These are phyloP conservation scores for Spinus olivaceus DNA, from an alignment of 2,797 vertebrate species.

Conservation along the genomic window DNA sequence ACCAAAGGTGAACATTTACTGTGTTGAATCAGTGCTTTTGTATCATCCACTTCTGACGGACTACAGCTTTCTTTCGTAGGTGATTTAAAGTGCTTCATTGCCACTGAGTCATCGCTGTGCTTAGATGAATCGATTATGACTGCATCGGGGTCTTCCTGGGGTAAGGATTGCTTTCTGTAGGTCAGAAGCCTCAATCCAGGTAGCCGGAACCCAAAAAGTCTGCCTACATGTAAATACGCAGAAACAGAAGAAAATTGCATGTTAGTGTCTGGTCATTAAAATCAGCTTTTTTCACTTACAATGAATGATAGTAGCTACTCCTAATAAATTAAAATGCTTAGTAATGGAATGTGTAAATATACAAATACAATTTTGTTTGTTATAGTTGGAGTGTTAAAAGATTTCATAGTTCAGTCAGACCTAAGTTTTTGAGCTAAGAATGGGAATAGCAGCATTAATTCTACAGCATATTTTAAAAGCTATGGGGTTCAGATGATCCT, in stretches of 20 bases:
- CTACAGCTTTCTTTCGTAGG: constrained; percentile 91
- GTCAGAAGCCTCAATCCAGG: constrained; percentile 89
- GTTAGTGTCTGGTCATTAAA: neutral
- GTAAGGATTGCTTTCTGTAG: constrained; percentile 92
- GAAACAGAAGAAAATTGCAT: neutral
- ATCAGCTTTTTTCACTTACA: neutral
- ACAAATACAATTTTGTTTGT: neutral
- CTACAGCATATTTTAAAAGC: neutral
- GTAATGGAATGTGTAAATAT: neutral
- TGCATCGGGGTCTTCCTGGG: constrained; percentile 94
- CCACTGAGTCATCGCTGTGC: constrained; percentile 86
- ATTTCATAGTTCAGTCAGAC: neutral
- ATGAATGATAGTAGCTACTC: neutral
- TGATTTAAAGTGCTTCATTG: constrained; percentile 91
- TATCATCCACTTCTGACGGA: constrained; percentile 91
- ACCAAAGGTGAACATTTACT: constrained; percentile 87
- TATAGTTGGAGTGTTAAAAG: neutral
- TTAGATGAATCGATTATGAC: constrained; percentile 92
- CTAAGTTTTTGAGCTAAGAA: neutral
- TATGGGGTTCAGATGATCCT: neutral
- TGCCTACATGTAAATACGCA: constrained; percentile 76
- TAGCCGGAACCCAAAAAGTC: constrained; percentile 92
- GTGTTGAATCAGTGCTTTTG: constrained; percentile 89
- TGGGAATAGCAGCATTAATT: neutral
- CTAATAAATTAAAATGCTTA: neutral